These are phyloP conservation scores for Bergia puertoricense DNA, from an alignment of 92 coral and sea anemone species.

Conservation along the genomic window DNA sequence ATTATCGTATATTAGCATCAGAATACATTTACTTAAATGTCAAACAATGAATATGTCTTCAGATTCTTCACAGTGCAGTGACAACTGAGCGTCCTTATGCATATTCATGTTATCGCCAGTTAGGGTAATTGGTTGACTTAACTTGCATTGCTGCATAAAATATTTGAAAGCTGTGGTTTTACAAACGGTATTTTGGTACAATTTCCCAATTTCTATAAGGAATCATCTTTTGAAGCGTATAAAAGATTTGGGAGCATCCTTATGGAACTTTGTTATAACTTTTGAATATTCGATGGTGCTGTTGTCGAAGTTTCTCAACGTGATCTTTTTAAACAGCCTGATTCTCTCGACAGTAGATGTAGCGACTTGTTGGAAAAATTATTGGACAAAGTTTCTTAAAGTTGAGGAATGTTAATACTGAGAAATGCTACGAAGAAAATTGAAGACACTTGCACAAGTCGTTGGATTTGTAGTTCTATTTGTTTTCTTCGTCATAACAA, in stretches of 20 bases:
- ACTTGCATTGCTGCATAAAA: too few species aligned
- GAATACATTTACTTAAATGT: neutral
- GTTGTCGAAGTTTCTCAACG: neutral
- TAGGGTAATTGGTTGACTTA: neutral
- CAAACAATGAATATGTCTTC: neutral
- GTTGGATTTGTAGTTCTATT: neutral
- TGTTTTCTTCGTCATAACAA: slow-evolving; percentile 24
- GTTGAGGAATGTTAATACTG: neutral
- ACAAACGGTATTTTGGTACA: too few species aligned
- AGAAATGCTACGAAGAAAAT: neutral
- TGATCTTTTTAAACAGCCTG: too few species aligned
- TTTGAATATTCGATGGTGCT: neutral
- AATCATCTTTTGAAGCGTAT: too few species aligned
- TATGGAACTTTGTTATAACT: too few species aligned
- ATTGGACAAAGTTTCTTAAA: slow-evolving; percentile 2
- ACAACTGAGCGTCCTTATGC: neutral
- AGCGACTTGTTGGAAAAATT: neutral
- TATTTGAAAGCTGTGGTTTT: too few species aligned
- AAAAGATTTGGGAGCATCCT: too few species aligned
- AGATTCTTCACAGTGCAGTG: neutral
- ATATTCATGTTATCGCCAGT: neutral
- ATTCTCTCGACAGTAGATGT: neutral
- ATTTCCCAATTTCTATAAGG: too few species aligned
- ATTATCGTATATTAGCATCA: slow-evolving; percentile 4
- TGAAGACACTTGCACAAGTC: neutral